phyloP scores from a whole-genome alignment of 2,888 invertebrate species.

The Girardia tigrina region DNA sequence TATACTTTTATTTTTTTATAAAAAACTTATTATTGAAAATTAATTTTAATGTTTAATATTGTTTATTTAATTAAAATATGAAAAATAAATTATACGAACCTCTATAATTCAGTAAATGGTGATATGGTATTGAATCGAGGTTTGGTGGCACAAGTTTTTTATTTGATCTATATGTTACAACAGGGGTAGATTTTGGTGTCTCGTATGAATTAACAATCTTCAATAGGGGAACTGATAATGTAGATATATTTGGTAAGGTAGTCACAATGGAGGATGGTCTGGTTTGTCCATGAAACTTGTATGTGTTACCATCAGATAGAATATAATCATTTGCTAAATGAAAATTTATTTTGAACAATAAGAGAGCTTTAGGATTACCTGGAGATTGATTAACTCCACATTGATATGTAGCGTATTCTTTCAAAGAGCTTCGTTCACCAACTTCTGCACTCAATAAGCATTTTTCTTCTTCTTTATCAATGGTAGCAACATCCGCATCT shows the following conservation, averaged over 20 bases:
- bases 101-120: constrained; percentile 15
- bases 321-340: constrained; percentile 10
- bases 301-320: not conserved
- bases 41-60: too few relatives aligned
- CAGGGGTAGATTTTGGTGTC: not conserved
- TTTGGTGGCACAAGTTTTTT: not conserved
- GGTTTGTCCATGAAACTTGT: not conserved
- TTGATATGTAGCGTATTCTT: not conserved
- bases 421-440: not conserved
- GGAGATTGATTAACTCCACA: not conserved
- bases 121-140: not conserved
- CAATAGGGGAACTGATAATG: constrained; percentile 18
- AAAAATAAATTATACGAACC: too few relatives aligned
- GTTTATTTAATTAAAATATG: too few relatives aligned
- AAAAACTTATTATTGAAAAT: too few relatives aligned
- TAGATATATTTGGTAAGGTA: not conserved
- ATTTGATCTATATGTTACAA: not conserved
- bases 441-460: not conserved
- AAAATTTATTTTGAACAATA: constrained; percentile 8
- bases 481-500: not conserved
- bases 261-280: not conserved
- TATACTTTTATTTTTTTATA: too few relatives aligned
- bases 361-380: too few relatives aligned
- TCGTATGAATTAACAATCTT: not conserved
- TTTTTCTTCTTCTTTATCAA: constrained; percentile 6